These are phyloP conservation scores for Eptesicus fuscus DNA, from an alignment of 2,113 vertebrate genomes.

Conservation along the genomic window DNA sequence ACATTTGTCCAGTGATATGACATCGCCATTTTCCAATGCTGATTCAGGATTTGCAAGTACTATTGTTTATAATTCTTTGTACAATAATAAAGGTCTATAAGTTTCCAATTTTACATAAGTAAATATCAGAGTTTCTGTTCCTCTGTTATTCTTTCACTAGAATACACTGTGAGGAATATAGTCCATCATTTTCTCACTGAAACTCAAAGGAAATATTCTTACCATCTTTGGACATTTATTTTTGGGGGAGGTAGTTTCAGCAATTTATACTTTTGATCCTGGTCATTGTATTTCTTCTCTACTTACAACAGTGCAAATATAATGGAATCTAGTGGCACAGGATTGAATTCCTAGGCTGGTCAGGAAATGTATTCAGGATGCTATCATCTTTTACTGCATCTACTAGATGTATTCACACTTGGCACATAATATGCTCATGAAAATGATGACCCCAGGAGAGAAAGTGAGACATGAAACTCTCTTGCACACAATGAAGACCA, in stretches of 20 bases:
- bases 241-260: background rate
- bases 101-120: background rate
- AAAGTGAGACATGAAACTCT: conserved; percentile 4
- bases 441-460: conserved; percentile 15
- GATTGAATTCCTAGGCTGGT: background rate
- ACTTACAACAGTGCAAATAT: background rate
- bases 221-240: background rate
- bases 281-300: conserved; percentile 14
- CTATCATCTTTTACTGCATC: background rate
- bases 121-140: background rate
- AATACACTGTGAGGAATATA: background rate
- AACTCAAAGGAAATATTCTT: background rate
- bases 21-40: background rate
- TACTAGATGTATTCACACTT: background rate
- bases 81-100: background rate
- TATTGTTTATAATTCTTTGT: background rate
- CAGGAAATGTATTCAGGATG: background rate
- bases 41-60: background rate
- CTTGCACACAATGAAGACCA: background rate
- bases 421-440: background rate
- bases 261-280: conserved; percentile 12
- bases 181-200: background rate
- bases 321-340: background rate
- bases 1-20: background rate
- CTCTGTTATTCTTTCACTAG: background rate